Percentiles rank a stretch among this genome's conserved stretches.
These are phyloP conservation scores for Meloidogyne floridensis DNA, from an alignment of 1,140 invertebrate genomes.

Conservation along the genomic window DNA sequence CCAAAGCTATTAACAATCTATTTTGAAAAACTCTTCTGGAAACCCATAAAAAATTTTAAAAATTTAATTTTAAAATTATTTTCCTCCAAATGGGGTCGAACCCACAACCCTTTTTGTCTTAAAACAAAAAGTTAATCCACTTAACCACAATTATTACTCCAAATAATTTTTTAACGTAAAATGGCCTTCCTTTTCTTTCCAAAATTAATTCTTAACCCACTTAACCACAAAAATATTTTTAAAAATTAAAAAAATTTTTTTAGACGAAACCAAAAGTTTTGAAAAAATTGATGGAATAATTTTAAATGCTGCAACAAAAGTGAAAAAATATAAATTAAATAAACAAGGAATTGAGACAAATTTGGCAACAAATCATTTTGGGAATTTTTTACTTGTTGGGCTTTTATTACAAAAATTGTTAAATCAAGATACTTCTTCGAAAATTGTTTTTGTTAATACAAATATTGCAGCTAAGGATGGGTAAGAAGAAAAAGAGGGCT, in stretches of 20 bases:
- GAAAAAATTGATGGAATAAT: slow-evolving; percentile 61
- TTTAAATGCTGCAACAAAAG: slow-evolving; percentile 56
- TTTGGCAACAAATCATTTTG: slow-evolving; percentile 64
- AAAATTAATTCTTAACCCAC: neutral
- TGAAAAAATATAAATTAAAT: slow-evolving; percentile 36
- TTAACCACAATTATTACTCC: too few species aligned
- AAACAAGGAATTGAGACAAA: slow-evolving; percentile 61
- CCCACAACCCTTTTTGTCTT: too few species aligned
- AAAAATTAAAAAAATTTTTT: neutral
- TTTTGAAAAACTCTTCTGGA: too few species aligned
- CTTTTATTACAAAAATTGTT: slow-evolving; percentile 59
- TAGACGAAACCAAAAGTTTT: slow-evolving; percentile 39
- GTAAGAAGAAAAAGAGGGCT: neutral
- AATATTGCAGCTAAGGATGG: slow-evolving; percentile 52
- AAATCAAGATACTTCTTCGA: slow-evolving; percentile 47
- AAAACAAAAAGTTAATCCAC: too few species aligned
- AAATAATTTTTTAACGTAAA: too few species aligned
- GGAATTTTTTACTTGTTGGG: slow-evolving; percentile 58
- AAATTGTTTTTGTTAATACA: slow-evolving; percentile 61
- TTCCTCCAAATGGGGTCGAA: too few species aligned
- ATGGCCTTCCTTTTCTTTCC: too few species aligned
- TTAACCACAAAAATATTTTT: neutral
- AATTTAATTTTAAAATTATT: too few species aligned
- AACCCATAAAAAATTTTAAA: too few species aligned
- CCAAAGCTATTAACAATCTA: too few species aligned